Evolutionary conservation across 2,113 vertebrate genomes (phyloP).

Genomic region (Psittacula cyanocephala): DNA sequence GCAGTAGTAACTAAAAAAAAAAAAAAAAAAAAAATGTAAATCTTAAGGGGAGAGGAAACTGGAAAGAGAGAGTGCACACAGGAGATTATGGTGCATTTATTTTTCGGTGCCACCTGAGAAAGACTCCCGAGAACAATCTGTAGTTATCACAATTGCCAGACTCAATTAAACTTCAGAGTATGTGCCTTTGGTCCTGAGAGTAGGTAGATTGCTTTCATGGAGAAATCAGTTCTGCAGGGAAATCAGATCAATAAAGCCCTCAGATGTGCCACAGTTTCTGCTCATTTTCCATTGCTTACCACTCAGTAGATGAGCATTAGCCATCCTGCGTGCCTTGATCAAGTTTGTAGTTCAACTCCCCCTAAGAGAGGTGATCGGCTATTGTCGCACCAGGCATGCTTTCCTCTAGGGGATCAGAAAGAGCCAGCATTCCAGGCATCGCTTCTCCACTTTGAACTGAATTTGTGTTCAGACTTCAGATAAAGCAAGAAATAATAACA

Average conservation of each 20-base stretch:
- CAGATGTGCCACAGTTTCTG: not conserved
- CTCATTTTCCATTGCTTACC: conserved; percentile 1
- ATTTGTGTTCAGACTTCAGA: not conserved
- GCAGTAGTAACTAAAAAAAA: not conserved
- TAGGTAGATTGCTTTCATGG: not conserved
- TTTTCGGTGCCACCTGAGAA: not conserved
- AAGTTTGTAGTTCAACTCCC: not conserved
- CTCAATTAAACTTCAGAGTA: not conserved
- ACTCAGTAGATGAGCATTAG: not conserved
- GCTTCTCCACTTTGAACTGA: not conserved
- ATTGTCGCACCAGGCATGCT: fast-evolving
- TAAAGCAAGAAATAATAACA: conserved; percentile 17
- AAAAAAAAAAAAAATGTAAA: too few relatives aligned
- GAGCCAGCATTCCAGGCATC: not conserved
- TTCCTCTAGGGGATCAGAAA: not conserved
- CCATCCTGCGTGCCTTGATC: not conserved
- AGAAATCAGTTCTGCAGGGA: not conserved
- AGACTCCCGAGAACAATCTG: not conserved
- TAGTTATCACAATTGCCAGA: not conserved
- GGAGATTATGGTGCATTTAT: not conserved
- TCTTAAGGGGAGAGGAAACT: not conserved
- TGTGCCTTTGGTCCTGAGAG: not conserved
- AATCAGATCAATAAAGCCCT: not conserved
- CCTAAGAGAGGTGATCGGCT: not conserved
- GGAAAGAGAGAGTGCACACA: not conserved